Conservation (phyloP, 2,888 invertebrate species). For the Mactromeris polynyma region DNA sequence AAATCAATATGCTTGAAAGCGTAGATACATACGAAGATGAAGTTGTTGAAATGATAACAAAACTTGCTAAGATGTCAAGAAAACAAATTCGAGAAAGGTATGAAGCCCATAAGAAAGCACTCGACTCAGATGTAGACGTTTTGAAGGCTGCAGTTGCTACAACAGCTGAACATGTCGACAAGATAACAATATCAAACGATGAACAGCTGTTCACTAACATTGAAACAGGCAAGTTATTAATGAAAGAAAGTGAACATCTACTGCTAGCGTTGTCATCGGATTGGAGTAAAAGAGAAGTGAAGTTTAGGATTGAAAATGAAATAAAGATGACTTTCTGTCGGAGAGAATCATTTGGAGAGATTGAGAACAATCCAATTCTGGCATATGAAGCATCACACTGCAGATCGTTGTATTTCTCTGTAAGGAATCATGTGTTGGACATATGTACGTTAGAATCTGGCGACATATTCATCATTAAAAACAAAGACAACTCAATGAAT, state of each 20-base stretch:
- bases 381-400: not conserved
- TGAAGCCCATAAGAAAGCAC: not conserved
- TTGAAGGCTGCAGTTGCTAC: not conserved
- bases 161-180: not conserved
- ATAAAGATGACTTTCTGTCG: not conserved
- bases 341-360: not conserved
- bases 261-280: not conserved
- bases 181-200: not conserved
- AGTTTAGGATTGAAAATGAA: constrained; percentile 8
- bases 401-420: not conserved
- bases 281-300: constrained; percentile 12
- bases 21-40: constrained; percentile 25
- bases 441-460: not conserved
- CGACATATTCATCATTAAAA: not conserved
- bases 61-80: constrained; percentile 9
- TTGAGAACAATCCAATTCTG: not conserved
- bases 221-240: not conserved
- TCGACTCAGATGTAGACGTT: not conserved
- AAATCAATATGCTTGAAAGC: constrained; percentile 15
- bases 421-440: not conserved
- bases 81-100: constrained; percentile 19
- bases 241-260: constrained; percentile 16
- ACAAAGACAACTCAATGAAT: not conserved
- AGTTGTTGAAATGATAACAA: not conserved
- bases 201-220: not conserved